A percentile compares a stretch with the other conserved stretches of the same genome.
These are phyloP conservation scores for Pissodes strobi DNA, from an alignment of 1,140 invertebrate genomes.

Conservation along the genomic window DNA sequence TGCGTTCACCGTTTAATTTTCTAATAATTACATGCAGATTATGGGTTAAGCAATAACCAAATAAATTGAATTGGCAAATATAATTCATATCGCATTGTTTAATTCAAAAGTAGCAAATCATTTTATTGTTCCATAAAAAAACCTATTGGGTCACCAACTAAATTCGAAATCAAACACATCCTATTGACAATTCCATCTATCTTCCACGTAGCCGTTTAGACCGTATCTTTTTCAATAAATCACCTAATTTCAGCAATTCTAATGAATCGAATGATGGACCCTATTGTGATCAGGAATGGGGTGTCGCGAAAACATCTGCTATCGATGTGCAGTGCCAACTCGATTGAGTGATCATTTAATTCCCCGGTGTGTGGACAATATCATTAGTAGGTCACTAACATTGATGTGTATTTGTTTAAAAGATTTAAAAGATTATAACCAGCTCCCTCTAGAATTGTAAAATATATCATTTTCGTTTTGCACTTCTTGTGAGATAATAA, in stretches of 20 bases:
- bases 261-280: conserved; percentile 36
- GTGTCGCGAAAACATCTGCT: conserved; percentile 35
- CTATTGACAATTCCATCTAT: conserved; percentile 22
- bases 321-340: conserved; percentile 30
- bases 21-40: no score
- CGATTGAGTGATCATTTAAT: conserved; percentile 35
- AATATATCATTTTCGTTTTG: no score
- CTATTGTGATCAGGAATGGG: conserved; percentile 29
- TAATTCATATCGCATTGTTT: no score
- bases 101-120: no score
- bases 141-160: no score
- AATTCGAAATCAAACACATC: conserved; percentile 17
- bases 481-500: no score
- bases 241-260: conserved; percentile 33
- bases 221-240: conserved; percentile 35
- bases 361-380: conserved; percentile 29
- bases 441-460: no score
- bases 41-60: no score
- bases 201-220: not conserved
- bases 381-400: conserved; percentile 7
- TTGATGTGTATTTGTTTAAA: conserved; percentile 12
- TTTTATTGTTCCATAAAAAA: no score
- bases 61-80: no score
- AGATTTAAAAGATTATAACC: no score
- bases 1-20: no score